Percentiles rank a stretch among this genome's conserved stretches.
phyloP scores from a whole-genome alignment of 2,888 invertebrate species.

The Macropis europaea region DNA sequence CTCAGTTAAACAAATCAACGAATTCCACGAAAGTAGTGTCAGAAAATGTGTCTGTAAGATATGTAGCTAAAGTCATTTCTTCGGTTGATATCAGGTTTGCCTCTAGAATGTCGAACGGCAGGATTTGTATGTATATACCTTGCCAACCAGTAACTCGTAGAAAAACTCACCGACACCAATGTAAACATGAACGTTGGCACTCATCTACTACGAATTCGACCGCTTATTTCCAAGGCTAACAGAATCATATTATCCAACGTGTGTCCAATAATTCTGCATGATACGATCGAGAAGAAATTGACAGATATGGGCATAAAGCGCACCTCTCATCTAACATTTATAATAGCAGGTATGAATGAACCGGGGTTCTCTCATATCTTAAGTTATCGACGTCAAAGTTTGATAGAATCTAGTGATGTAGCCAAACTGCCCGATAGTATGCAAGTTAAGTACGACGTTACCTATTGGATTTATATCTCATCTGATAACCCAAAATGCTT shows the following conservation, averaged over 20 bases:
- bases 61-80: slow-evolving; percentile 16
- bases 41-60: neutral
- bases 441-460: neutral
- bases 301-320: no score
- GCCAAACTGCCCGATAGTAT: neutral
- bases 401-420: neutral
- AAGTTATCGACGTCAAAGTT: neutral
- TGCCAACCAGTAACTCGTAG: slow-evolving; percentile 11
- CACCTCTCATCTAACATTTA: no score
- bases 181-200: slow-evolving; percentile 19
- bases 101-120: slow-evolving; percentile 33
- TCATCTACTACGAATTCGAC: slow-evolving; percentile 24
- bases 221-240: slow-evolving; percentile 31
- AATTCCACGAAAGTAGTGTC: no score
- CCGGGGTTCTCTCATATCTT: slow-evolving; percentile 3
- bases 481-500: neutral
- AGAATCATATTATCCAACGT: slow-evolving; percentile 53
- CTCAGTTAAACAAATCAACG: neutral
- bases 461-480: neutral
- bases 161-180: slow-evolving; percentile 14
- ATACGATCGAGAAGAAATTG: neutral
- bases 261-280: slow-evolving; percentile 1
- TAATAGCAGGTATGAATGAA: neutral
- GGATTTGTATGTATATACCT: slow-evolving; percentile 48
- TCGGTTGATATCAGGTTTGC: slow-evolving; percentile 28